Evolutionary conservation across 1,140 invertebrate species (phyloP), one percentile per base, ranked within the genome.

Genomic region (Pseudomyrmex flavicornis): DNA sequence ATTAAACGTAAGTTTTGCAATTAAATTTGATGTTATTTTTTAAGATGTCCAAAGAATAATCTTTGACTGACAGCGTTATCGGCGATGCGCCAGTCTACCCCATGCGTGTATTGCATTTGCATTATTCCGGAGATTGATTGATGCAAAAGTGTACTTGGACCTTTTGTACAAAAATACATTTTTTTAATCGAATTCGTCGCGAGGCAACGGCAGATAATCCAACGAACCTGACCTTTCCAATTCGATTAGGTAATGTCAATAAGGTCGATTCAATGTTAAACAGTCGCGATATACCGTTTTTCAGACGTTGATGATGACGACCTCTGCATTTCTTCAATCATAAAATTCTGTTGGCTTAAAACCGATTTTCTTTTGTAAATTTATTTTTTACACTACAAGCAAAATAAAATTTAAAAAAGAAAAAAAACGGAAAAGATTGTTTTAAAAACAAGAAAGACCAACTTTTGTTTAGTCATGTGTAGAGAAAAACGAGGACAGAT

Each of bases 211-310:
- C 66, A 85, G 86, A 92, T 91, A 91, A 88, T 84, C 84, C 66
- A 76, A 44, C 56, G 89, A 89, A 84, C 91, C 90, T 90, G 91
- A 91, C 90, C 89, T 90, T 68, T 87, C 88, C 91, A 92, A 92
- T 91, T 92, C 83, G 91, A 92, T 92, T 92, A 90, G 88, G 88
- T 88, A 91, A 90, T 68, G 88, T 91, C 90, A 92, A 92, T 91
- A 91, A 91, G 89, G 91, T 92, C 90, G 82, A 54, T 15, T 88
- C 82, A 92, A 92, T 91, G 90, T 91, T 90, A 88, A 91, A 90
- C 63, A 70, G 20, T 69, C n/a, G 35, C 35, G 77, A 88, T 88
- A 89, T 73, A 87, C 62, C 13, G 13, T 61, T 35, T 35, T 5
- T 62, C 68, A 61, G 46, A 52, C n/a, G 46, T 83, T 35, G 68